Conservation (phyloP, 2,797 vertebrate species). For the Micropoecilia bifurca region DNA sequence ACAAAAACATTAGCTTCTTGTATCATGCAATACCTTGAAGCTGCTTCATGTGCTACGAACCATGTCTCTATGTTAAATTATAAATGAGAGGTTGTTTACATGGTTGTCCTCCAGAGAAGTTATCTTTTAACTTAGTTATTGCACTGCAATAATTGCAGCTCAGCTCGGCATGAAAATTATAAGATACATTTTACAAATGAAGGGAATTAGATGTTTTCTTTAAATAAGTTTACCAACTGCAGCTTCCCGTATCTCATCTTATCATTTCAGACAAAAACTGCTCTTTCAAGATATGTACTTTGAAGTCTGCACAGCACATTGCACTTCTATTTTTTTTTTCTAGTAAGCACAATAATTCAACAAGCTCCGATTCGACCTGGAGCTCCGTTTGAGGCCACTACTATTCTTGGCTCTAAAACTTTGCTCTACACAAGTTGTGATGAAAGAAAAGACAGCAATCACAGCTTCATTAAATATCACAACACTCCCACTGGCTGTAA, state of each 20-base stretch:
- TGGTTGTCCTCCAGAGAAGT: slow-evolving; percentile 44
- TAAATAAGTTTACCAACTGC: neutral
- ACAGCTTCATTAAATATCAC: slow-evolving; percentile 28
- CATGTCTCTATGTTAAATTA: slow-evolving; percentile 48
- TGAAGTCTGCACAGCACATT: slow-evolving; percentile 13
- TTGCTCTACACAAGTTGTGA: slow-evolving; percentile 7
- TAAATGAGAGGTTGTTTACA: slow-evolving; percentile 62
- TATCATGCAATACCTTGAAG: slow-evolving; percentile 48
- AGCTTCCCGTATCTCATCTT: slow-evolving; percentile 1
- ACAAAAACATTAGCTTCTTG: slow-evolving; percentile 33
- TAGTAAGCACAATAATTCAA: slow-evolving; percentile 5
- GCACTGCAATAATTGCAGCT: slow-evolving; percentile 37
- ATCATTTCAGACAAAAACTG: slow-evolving; percentile 13
- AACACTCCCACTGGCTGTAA: slow-evolving; percentile 12
- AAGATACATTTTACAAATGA: slow-evolving; percentile 20
- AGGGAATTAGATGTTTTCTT: slow-evolving; percentile 27
- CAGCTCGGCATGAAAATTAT: slow-evolving; percentile 32
- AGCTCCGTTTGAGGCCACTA: slow-evolving; percentile 1
- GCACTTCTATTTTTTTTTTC: slow-evolving; percentile 15
- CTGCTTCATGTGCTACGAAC: slow-evolving; percentile 22
- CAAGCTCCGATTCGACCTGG: slow-evolving; percentile 10
- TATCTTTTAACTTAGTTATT: slow-evolving; percentile 47
- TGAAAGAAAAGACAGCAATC: slow-evolving; percentile 23
- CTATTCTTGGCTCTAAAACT: neutral
- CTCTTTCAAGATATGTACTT: slow-evolving; percentile 12